Evolutionary conservation across 2,888 invertebrate genomes (phyloP).

Genomic region (Oxyteleia sp.): DNA sequence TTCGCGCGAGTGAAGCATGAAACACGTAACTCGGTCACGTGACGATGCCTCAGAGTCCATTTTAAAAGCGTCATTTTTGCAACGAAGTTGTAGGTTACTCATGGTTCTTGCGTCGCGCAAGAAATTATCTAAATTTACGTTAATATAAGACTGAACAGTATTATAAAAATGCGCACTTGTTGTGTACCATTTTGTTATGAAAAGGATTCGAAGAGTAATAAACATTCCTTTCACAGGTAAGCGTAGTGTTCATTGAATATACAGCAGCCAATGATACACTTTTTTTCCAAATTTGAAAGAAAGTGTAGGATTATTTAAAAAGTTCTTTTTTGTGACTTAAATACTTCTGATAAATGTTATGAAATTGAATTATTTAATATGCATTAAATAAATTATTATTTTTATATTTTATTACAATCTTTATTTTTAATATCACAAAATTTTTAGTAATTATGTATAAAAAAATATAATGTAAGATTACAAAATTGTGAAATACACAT

Average conservation of each 20-base stretch:
- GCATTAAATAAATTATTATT: no score
- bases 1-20: background rate
- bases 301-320: no score
- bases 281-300: no score
- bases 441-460: no score
- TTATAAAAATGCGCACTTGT: slow-evolving; percentile 33
- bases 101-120: background rate
- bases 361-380: no score
- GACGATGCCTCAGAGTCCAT: slow-evolving; percentile 40
- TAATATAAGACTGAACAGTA: background rate
- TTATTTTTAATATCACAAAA: no score
- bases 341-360: no score
- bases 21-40: slow-evolving; percentile 14
- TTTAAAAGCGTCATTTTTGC: slow-evolving; percentile 36
- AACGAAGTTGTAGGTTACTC: slow-evolving; percentile 30
- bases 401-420: no score
- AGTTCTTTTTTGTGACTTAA: no score
- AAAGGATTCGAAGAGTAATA: slow-evolving; percentile 41
- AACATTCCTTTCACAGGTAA: slow-evolving; percentile 48
- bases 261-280: no score
- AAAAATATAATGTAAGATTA: no score
- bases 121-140: background rate
- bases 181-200: slow-evolving; percentile 40
- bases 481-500: no score
- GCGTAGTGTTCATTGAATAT: background rate